Base-by-base conservation (phyloP, 2,113 vertebrate species). In the Galemys pyrenaicus region DNA sequence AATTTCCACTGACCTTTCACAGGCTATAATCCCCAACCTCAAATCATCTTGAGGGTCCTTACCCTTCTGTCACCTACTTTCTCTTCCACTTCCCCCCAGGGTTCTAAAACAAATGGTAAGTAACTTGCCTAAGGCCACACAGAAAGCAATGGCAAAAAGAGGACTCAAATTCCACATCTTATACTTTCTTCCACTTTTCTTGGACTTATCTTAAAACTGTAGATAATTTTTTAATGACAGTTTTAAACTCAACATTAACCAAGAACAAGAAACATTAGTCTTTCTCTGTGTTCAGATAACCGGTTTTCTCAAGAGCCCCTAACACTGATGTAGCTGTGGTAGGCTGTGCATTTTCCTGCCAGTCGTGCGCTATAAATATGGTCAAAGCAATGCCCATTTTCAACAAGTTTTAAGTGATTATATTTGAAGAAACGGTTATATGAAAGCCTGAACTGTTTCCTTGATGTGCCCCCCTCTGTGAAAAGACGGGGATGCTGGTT, bases 161-260 rank as follows among this genome's bases (percentile, higher is more conserved):
- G 41, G 44, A 13, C 70, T 75, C 56, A 10, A 22, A 35, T 30
- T 73, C 37, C 10, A 24, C 35, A 77, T 44, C 24, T 83, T 75
- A 35, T 0, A 15, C n/a, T 12, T 83, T 88, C 49, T 64, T 84
- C 39, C 32, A 46, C 73, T 95, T 91, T 96, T 68, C 64, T 65
- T 94, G 82, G 37, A 82, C 19, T 91, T 85, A 77, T 15, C 35
- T 49, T 28, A 87, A 80, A 92, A 92, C 73, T 64, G 35, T 78
- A 88, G 64, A 71, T 56, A 67, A 65, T 37, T 44, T 82, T 37
- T 64, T 22, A 39, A 82, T 58, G 41, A 78, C 62, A 22, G 54
- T 73, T 96, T 88, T 71, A 91, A 95, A 87, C 60, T 54, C 22
- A 90, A 65, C 35, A 24, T 70, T 82, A 70, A 67, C 24, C 24